Percentiles rank a stretch among this genome's conserved stretches.
Conservation (phyloP, 2,888 invertebrate genomes). For the Pterobdella sp. region DNA sequence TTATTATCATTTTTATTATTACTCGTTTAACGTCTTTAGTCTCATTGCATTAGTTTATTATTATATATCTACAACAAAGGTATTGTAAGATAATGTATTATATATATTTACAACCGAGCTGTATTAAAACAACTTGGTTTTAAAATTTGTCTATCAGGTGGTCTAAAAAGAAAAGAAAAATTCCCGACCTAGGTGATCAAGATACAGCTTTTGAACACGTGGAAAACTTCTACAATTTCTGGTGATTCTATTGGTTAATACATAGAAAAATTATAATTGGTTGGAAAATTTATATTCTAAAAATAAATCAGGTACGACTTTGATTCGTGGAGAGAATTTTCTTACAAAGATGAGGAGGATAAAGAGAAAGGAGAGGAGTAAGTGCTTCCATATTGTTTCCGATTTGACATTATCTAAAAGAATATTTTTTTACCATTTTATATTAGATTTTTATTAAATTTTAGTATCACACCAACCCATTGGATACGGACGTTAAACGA, state of each 20-base stretch:
- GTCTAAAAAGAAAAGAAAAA: slow-evolving; percentile 70
- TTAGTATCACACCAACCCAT: too few species aligned
- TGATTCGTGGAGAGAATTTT: slow-evolving; percentile 97
- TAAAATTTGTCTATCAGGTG: too few species aligned
- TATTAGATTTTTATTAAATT: too few species aligned
- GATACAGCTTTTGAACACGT: slow-evolving; percentile 73
- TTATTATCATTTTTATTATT: too few species aligned
- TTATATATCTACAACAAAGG: too few species aligned
- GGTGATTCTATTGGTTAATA: slow-evolving; percentile 93
- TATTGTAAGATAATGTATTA: too few species aligned
- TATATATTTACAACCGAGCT: too few species aligned
- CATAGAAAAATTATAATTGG: slow-evolving; percentile 94
- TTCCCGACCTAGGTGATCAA: slow-evolving; percentile 73
- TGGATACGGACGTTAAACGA: too few species aligned
- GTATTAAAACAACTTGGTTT: too few species aligned
- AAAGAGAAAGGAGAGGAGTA: slow-evolving; percentile 87
- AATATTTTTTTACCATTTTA: too few species aligned
- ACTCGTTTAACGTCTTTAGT: too few species aligned
- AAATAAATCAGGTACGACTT: slow-evolving; percentile 64
- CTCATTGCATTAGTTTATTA: too few species aligned
- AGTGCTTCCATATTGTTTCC: slow-evolving; percentile 38
- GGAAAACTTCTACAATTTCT: slow-evolving; percentile 36
- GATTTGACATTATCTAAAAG: neutral
- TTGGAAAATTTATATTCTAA: slow-evolving; percentile 96
- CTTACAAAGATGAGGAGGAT: slow-evolving; percentile 95